phyloP scores from a whole-genome alignment of 2,113 vertebrate species.

The Copsychus sechellarum region DNA sequence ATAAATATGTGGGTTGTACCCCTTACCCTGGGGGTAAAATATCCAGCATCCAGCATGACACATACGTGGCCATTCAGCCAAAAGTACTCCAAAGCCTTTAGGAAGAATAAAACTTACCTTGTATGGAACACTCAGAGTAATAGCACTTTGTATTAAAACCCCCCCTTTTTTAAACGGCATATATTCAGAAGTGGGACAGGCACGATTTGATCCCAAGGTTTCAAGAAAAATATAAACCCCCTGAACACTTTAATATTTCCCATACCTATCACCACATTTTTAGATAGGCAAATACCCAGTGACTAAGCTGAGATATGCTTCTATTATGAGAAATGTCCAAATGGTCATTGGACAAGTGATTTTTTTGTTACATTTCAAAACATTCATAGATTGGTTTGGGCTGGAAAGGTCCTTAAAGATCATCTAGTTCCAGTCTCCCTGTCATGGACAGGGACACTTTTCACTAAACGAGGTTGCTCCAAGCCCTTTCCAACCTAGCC shows the following conservation, averaged over 20 bases:
- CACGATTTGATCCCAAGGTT: not conserved
- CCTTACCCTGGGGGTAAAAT: conserved; percentile 32
- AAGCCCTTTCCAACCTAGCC: not conserved
- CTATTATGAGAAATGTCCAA: not conserved
- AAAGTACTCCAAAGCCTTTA: not conserved
- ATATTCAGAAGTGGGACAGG: not conserved
- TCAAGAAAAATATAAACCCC: not conserved
- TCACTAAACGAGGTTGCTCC: not conserved
- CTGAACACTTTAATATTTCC: not conserved
- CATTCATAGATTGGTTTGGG: not conserved
- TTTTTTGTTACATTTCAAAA: not conserved
- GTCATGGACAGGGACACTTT: not conserved
- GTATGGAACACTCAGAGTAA: not conserved
- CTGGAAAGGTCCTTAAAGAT: not conserved
- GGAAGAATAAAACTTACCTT: not conserved
- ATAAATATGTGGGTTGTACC: conserved; percentile 47
- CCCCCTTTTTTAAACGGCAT: not conserved
- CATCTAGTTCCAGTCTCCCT: not conserved
- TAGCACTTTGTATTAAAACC: not conserved
- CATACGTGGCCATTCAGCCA: not conserved
- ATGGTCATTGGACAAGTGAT: fast-evolving
- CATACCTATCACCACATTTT: not conserved
- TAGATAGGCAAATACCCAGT: not conserved
- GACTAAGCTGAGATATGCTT: not conserved
- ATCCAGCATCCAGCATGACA: conserved; percentile 30